Conservation (phyloP, 2,888 invertebrate genomes). For the Xanthorhoe designata region DNA sequence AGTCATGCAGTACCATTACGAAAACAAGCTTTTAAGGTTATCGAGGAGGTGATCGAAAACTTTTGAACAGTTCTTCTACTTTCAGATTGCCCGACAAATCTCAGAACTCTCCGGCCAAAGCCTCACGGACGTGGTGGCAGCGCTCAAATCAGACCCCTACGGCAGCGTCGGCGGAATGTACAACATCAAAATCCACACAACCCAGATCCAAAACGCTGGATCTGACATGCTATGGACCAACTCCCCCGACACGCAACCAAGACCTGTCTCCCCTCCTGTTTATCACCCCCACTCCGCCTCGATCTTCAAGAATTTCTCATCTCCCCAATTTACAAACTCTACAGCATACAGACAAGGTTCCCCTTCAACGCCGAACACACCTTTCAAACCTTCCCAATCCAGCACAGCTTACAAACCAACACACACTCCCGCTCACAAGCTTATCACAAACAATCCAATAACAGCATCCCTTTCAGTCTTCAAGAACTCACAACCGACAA, state of each 20-base stretch:
- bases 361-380: constrained; percentile 8
- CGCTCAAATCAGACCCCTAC: constrained; percentile 83
- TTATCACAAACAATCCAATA: constrained; percentile 3
- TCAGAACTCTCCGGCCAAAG: constrained; percentile 75
- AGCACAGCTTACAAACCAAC: constrained; percentile 11
- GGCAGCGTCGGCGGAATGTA: constrained; percentile 87
- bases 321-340: constrained; percentile 13
- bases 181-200: constrained; percentile 83
- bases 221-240: constrained; percentile 55
- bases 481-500: constrained; percentile 15
- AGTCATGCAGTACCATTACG: too few species aligned
- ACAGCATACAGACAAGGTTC: constrained; percentile 12
- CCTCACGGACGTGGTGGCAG: constrained; percentile 73
- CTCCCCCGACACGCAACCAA: constrained; percentile 54
- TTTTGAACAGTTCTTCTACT: neutral
- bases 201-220: constrained; percentile 56
- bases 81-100: constrained; percentile 79
- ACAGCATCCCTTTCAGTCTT: constrained; percentile 1
- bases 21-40: too few species aligned
- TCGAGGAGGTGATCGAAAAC: too few species aligned
- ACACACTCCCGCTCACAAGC: constrained; percentile 15
- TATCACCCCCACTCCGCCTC: constrained; percentile 29
- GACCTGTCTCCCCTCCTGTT: constrained; percentile 55
- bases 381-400: constrained; percentile 17
- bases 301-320: constrained; percentile 18